Evolutionary conservation across 1,140 invertebrate genomes (phyloP).

Genomic region (Bradynema listronoti): DNA sequence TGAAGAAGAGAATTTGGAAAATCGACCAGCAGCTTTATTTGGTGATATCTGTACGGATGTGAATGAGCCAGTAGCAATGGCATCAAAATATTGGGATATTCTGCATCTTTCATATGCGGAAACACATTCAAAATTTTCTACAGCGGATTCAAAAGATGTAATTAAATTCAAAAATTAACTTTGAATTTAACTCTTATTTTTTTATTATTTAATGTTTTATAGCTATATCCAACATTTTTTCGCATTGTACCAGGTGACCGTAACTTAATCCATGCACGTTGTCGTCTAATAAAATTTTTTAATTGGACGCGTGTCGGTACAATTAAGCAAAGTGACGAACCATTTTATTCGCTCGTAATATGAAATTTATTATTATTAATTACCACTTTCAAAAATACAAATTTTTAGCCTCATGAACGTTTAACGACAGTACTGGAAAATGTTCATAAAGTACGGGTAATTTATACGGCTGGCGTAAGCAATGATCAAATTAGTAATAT

Average conservation of each 20-base stretch:
- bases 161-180: conserved; percentile 31
- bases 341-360: conserved; percentile 77
- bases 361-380: conserved; percentile 6
- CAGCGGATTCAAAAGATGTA: conserved; percentile 78
- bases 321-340: conserved; percentile 85
- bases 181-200: not conserved
- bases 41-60: conserved; percentile 89
- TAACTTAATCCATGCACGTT: conserved; percentile 84
- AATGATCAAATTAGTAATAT: conserved; percentile 71
- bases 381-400: conserved; percentile 8
- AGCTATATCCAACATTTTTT: conserved; percentile 61
- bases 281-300: conserved; percentile 77
- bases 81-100: conserved; percentile 89
- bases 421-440: conserved; percentile 79
- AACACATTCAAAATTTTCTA: conserved; percentile 94
- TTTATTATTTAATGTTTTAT: conserved; percentile 9
- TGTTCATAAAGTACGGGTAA: conserved; percentile 69
- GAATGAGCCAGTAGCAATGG: conserved; percentile 93
- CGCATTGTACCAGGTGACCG: conserved; percentile 88
- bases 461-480: conserved; percentile 84
- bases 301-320: conserved; percentile 96
- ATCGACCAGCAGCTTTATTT: conserved; percentile 83
- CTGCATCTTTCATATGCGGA: conserved; percentile 94
- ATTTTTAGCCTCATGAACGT: conserved; percentile 74
- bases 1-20: conserved; percentile 66